Conservation (phyloP, 2,888 invertebrate genomes). For the Magallana nippona region DNA sequence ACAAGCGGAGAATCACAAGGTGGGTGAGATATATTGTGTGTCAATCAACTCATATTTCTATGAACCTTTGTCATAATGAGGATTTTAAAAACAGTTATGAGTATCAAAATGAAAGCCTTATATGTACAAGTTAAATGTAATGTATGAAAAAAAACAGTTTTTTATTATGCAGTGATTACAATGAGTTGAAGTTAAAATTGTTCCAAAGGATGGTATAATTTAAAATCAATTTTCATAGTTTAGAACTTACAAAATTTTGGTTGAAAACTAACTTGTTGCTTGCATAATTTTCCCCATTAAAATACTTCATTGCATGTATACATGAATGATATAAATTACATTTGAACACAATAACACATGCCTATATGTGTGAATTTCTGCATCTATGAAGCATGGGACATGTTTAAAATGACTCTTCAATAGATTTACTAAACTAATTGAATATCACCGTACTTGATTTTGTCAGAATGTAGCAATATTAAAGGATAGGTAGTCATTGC, state of each 20-base stretch:
- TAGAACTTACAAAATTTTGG: background rate
- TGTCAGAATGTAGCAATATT: too few species aligned
- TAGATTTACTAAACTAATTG: too few species aligned
- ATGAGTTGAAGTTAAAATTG: background rate
- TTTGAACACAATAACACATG: too few species aligned
- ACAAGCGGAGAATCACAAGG: slow-evolving; percentile 96
- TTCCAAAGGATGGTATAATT: background rate
- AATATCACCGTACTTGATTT: too few species aligned
- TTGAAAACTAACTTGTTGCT: background rate
- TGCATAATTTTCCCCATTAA: background rate
- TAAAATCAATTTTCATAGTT: background rate
- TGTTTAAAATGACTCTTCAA: too few species aligned
- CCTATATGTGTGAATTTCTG: too few species aligned
- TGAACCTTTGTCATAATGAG: too few species aligned
- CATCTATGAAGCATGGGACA: too few species aligned
- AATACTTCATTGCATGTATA: background rate
- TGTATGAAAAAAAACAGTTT: background rate
- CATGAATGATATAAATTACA: background rate
- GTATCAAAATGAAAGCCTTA: too few species aligned
- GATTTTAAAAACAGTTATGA: too few species aligned
- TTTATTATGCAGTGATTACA: too few species aligned
- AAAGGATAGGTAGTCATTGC: too few species aligned
- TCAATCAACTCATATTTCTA: background rate
- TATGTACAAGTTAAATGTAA: background rate
- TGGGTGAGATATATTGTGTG: slow-evolving; percentile 80